Conservation (phyloP, 2,888 invertebrate species). For the Ceramica pisi region DNA sequence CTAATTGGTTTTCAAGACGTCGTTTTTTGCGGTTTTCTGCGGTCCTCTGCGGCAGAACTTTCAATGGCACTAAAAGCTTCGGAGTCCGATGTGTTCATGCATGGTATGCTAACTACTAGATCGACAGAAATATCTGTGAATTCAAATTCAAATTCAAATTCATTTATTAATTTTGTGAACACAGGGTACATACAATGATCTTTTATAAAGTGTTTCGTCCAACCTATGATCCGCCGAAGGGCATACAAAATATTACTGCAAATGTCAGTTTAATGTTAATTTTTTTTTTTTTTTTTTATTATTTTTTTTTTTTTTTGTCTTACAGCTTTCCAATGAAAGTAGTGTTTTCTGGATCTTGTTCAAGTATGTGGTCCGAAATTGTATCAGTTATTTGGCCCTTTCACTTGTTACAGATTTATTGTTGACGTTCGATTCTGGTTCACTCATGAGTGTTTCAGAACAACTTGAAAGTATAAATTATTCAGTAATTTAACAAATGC, state of each 20-base stretch:
- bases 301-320: too few relatives aligned
- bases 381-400: not conserved
- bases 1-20: not conserved
- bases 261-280: too few relatives aligned
- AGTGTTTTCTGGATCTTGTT: not conserved
- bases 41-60: too few relatives aligned
- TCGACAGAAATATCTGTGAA: not conserved
- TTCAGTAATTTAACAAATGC: conserved; percentile 29
- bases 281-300: too few relatives aligned
- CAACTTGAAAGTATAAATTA: not conserved
- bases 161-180: too few relatives aligned
- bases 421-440: not conserved
- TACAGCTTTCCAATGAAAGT: not conserved
- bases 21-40: not conserved
- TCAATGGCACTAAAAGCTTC: not conserved
- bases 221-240: too few relatives aligned
- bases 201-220: too few relatives aligned
- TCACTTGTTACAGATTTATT: not conserved
- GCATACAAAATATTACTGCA: too few relatives aligned
- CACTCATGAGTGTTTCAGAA: not conserved
- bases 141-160: too few relatives aligned
- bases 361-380: not conserved
- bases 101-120: not conserved
- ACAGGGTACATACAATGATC: too few relatives aligned
- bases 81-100: too few relatives aligned